Evolutionary conservation across 1,140 invertebrate species (phyloP).

Genomic region (Drosophila mauritiana): DNA sequence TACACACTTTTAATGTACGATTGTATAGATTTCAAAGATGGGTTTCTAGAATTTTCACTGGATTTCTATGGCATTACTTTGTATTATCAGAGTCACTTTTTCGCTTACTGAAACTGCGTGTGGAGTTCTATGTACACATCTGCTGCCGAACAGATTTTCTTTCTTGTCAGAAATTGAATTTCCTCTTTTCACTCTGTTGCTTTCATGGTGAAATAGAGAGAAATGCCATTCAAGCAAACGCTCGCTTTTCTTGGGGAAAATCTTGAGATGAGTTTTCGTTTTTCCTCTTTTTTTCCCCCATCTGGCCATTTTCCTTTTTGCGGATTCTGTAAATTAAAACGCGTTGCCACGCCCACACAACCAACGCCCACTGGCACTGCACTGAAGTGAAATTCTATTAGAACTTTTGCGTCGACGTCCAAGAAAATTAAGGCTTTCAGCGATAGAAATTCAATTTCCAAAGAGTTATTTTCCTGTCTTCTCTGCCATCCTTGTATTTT

Average conservation of each 20-base stretch:
- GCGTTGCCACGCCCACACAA: slow-evolving; percentile 33
- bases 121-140: background rate
- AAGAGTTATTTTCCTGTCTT: slow-evolving; percentile 67
- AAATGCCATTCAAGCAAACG: slow-evolving; percentile 37
- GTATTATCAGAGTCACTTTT: background rate
- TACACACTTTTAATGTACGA: too few relatives aligned
- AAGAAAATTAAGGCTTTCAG: slow-evolving; percentile 70
- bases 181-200: slow-evolving; percentile 24
- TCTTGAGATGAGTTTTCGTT: slow-evolving; percentile 50
- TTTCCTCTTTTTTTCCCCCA: slow-evolving; percentile 19
- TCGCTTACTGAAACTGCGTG: background rate
- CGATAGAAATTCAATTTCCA: slow-evolving; percentile 71
- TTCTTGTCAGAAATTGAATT: slow-evolving; percentile 24
- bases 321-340: slow-evolving; percentile 49
- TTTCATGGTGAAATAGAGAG: slow-evolving; percentile 25
- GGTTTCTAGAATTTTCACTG: too few relatives aligned
- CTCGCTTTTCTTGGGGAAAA: slow-evolving; percentile 35
- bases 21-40: too few relatives aligned
- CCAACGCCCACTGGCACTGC: background rate
- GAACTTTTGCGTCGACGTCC: slow-evolving; percentile 51
- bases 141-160: background rate
- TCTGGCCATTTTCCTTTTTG: slow-evolving; percentile 14
- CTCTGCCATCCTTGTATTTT: background rate
- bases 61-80: too few relatives aligned
- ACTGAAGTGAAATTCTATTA: slow-evolving; percentile 51